Evolutionary conservation across 2,888 invertebrate genomes (phyloP), one percentile per base, ranked within the genome.

Genomic region (Drosophila villosipedis): DNA sequence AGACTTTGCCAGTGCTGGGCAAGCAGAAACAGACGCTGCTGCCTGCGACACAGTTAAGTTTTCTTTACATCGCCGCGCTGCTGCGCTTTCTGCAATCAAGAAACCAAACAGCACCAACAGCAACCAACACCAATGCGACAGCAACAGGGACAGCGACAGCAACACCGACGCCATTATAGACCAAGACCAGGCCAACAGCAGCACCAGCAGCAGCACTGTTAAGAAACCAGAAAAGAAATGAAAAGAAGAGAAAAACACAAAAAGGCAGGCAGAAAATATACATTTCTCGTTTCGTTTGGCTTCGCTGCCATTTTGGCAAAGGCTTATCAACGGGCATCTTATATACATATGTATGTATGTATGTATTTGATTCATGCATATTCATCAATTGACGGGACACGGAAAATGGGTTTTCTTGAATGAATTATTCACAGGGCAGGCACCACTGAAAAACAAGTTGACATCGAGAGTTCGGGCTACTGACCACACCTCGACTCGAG

Each of bases 1-100:
- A 91, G 88, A 90, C 91, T 92, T 90, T 92, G 75, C 71, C 82
- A 75, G 63, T 91, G 87, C 90, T 88, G 91, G 91, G 91, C 86
- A 86, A 86, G 66, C 91, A 92, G 92, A 84, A 92, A 89, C 55
- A 59, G 63, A 53, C 65, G 62, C 76, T 83, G 90, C 87, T 78
- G 59, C 64, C 66, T 68, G 70, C 80, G 74, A 83, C 89, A 84
- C 69, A 41, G 39, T 55, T 72, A 39, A 41, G 57, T 31, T 39
- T 47, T 47, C 25, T 47, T 47, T 47, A 9, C 47, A 47, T 9
- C 47, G 47, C 47, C 25, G 43, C 22, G 43, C 62, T 59, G 69
- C 76, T 59, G 69, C 70, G 62, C 60, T 80, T 80, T 80, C 76
- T 80, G 80, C 77, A 68, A 64, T 78, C 78, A 82, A 78, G 82